phyloP scores from a whole-genome alignment of 2,797 vertebrate genomes.

The Nannoperca obscura region DNA sequence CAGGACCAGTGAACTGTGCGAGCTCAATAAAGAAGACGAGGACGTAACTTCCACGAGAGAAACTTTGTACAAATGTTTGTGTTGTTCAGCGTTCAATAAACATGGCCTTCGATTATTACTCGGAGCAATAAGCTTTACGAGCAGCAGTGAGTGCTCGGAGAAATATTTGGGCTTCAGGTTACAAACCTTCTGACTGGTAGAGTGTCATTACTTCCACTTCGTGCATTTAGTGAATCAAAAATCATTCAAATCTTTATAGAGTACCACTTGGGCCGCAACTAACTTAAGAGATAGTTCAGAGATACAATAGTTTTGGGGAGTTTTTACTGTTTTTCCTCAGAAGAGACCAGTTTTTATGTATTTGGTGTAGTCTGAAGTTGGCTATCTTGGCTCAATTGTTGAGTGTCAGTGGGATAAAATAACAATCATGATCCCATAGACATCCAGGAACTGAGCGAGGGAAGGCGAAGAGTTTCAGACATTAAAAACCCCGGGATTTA shows the following conservation, averaged over 20 bases:
- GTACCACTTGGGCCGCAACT: neutral
- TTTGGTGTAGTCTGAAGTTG: too few relatives aligned
- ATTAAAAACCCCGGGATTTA: too few relatives aligned
- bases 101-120: neutral
- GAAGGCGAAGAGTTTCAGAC: too few relatives aligned
- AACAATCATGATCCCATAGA: too few relatives aligned
- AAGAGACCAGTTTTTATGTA: too few relatives aligned
- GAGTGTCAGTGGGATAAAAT: too few relatives aligned
- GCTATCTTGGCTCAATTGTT: too few relatives aligned
- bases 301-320: too few relatives aligned
- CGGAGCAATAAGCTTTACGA: neutral
- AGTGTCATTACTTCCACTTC: neutral
- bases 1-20: conserved; percentile 5
- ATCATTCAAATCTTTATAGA: neutral
- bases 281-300: too few relatives aligned
- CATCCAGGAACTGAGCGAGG: too few relatives aligned
- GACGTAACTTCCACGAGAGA: neutral
- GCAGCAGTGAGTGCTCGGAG: neutral
- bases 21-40: conserved; percentile 1
- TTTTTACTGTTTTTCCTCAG: too few relatives aligned
- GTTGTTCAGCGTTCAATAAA: neutral
- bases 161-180: neutral
- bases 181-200: neutral
- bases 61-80: neutral
- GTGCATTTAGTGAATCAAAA: neutral